Evolutionary conservation across 2,797 vertebrate genomes (phyloP), one percentile per base, ranked within the genome.

Genomic region (Oreonectes daqikongensis): DNA sequence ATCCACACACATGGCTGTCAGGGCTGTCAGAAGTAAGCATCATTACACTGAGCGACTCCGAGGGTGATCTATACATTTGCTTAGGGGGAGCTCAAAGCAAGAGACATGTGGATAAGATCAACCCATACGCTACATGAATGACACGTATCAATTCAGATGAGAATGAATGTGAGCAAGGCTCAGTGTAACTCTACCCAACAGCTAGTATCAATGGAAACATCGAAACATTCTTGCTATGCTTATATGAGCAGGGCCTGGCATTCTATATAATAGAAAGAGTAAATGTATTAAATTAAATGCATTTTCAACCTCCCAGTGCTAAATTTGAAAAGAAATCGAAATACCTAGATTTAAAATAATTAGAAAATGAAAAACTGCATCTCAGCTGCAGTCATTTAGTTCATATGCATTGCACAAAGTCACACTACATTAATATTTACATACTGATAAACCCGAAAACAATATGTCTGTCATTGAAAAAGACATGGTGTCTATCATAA

Each of bases 21-120:
- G 52, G 52, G 40, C 76, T 81, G 81, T 83, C 69, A 66, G 68
- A 44, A 32, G 20, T 72, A 64, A 88, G 89, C 76, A 84, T 88
- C 88, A 86, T 89, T 86, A 89, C 87, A 90, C 86, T 84, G 88
- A 88, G 87, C 85, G 88, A 72, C 87, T 78, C 85, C 86, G 90
- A 86, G 88, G 86, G 89, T 88, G 90, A 93, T 94, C 90, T 90
- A 91, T 92, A 90, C 90, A 84, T 90, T 87, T 90, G 90, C 93
- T 93, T 57, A 81, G 89, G 91, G 93, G 89, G 85, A 90, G 90
- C 93, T 92, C 90, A 88, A 85, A 94, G 92, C 92, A 90, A 92
- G 87, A 89, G 87, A 87, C 85, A 83, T 1, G 3, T 79, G 88
- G 88, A 90, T 86, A 86, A 85, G 85, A 87, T 91, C 89, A 88